Evolutionary conservation across 2,888 invertebrate species (phyloP).

Genomic region (Calephelis perditalis): DNA sequence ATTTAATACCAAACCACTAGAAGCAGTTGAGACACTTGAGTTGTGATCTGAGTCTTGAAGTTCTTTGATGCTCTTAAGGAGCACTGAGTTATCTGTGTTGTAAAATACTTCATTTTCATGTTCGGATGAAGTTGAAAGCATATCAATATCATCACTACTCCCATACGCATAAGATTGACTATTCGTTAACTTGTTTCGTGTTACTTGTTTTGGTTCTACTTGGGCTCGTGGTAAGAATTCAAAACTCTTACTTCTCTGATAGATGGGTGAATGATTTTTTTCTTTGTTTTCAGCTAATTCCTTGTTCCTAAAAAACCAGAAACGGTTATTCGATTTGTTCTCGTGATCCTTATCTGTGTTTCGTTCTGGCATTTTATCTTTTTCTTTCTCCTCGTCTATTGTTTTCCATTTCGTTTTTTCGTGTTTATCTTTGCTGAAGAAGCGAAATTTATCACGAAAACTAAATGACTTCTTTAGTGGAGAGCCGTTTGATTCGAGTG

Average conservation of each 20-base stretch:
- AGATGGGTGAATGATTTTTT: constrained; percentile 43
- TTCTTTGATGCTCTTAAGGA: constrained; percentile 58
- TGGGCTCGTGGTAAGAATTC: constrained; percentile 63
- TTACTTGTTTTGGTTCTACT: constrained; percentile 40
- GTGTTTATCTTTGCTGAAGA: constrained; percentile 52
- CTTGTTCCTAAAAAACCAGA: constrained; percentile 64
- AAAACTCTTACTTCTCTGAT: constrained; percentile 66
- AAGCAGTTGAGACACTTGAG: constrained; percentile 55
- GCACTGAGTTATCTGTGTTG: constrained; percentile 54
- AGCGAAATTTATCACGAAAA: constrained; percentile 61
- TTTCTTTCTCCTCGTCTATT: constrained; percentile 44
- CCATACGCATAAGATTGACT: constrained; percentile 53
- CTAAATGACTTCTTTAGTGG: constrained; percentile 66
- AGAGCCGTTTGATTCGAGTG: constrained; percentile 51
- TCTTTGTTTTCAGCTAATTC: constrained; percentile 45
- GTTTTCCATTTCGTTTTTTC: constrained; percentile 50
- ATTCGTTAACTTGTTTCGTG: constrained; percentile 35
- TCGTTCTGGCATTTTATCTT: constrained; percentile 20
- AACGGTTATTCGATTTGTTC: constrained; percentile 54
- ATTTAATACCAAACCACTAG: constrained; percentile 50
- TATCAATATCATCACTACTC: constrained; percentile 55
- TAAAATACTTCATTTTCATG: constrained; percentile 58
- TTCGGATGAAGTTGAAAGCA: constrained; percentile 56
- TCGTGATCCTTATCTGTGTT: constrained; percentile 40
- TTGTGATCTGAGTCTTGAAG: constrained; percentile 49